phyloP scores from a whole-genome alignment of 2,113 vertebrate species.

The Muntiacus reevesi region DNA sequence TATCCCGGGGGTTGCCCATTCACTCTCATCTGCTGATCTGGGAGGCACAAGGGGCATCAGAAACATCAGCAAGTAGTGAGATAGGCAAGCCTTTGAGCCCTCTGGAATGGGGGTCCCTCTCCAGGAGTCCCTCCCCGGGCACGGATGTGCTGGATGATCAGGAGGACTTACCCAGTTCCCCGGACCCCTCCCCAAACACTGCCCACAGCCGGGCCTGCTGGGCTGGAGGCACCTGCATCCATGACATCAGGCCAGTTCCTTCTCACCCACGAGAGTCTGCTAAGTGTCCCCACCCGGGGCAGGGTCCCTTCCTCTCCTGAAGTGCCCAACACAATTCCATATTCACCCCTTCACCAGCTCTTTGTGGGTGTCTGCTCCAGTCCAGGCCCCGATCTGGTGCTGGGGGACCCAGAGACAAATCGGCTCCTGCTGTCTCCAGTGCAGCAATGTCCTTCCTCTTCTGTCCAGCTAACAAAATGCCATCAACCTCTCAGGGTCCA shows the following conservation, averaged over 20 bases:
- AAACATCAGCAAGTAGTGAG: background rate
- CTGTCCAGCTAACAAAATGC: background rate
- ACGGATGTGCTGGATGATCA: background rate
- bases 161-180: background rate
- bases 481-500: background rate
- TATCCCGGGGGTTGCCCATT: background rate
- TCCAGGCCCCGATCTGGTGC: background rate
- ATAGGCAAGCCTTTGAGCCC: background rate
- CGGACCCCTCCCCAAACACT: no score
- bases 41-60: background rate
- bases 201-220: background rate
- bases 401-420: background rate
- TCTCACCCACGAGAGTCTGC: background rate
- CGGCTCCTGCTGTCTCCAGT: background rate
- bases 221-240: background rate
- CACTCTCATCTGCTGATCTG: background rate
- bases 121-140: background rate
- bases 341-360: background rate
- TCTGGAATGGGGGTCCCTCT: background rate
- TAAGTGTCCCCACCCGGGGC: background rate
- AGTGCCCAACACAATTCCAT: background rate
- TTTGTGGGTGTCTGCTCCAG: background rate
- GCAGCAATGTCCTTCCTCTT: background rate
- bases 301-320: background rate
- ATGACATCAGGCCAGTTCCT: background rate